These are phyloP conservation scores for Cynopterus brachyotis DNA, from an alignment of 2,113 vertebrate species.

Conservation along the genomic window DNA sequence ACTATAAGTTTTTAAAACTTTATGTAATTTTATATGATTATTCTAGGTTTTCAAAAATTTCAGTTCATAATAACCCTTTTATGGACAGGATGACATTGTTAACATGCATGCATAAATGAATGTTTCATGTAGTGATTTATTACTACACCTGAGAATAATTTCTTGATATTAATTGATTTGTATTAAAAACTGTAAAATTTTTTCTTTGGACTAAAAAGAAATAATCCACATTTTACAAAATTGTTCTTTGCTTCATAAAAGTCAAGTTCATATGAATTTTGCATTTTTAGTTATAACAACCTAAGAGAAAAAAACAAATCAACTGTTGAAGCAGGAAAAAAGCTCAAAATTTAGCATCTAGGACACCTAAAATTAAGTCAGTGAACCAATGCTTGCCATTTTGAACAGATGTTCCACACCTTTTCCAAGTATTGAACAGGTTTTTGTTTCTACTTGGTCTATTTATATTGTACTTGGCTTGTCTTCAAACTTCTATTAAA, in stretches of 20 bases:
- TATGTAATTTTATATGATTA: not conserved
- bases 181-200: not conserved
- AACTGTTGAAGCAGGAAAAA: conserved; percentile 23
- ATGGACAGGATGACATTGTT: not conserved
- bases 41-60: not conserved
- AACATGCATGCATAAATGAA: not conserved
- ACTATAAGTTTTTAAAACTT: not conserved
- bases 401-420: conserved; percentile 49
- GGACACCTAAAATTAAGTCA: conserved; percentile 38
- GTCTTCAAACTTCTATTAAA: conserved; percentile 56
- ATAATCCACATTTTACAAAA: not conserved
- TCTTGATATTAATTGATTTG: conserved; percentile 30
- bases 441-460: conserved; percentile 58
- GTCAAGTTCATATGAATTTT: conserved; percentile 38
- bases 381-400: conserved; percentile 33
- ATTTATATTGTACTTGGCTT: conserved; percentile 54
- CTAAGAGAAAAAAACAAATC: not conserved
- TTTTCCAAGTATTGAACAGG: conserved; percentile 59
- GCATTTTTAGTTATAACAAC: conserved; percentile 39
- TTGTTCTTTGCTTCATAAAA: not conserved
- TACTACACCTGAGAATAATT: not conserved
- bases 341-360: not conserved
- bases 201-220: not conserved
- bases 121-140: conserved; percentile 35
- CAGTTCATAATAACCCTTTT: not conserved